Percentiles rank a stretch among this genome's conserved stretches.
Evolutionary conservation across 92 coral and sea anemone genomes (phyloP).

Genomic region (Blastomussa wellsi): DNA sequence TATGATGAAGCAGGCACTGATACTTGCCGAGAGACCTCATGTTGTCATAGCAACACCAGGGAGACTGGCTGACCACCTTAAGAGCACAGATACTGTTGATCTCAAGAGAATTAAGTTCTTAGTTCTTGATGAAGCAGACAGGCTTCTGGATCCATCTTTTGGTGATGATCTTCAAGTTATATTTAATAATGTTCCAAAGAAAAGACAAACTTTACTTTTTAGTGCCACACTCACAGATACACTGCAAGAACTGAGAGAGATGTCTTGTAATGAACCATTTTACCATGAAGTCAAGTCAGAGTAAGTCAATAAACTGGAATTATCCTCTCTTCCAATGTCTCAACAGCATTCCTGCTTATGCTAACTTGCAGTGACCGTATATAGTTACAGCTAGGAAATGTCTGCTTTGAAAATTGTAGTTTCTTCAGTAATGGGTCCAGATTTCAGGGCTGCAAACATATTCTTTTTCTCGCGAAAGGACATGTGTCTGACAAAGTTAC

Average conservation of each 20-base stretch:
- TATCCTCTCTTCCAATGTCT: no score
- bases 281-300: slow-evolving; percentile 86
- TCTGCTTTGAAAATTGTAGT: no score
- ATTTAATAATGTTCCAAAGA: slow-evolving; percentile 78
- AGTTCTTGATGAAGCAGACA: slow-evolving; percentile 95
- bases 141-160: slow-evolving; percentile 92
- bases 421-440: no score
- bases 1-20: slow-evolving; percentile 95
- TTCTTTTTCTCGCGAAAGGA: no score
- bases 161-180: slow-evolving; percentile 86
- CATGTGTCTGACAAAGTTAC: no score
- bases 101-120: slow-evolving; percentile 79
- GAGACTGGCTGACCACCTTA: slow-evolving; percentile 94
- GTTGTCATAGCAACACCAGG: slow-evolving; percentile 99
- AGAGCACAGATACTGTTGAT: slow-evolving; percentile 89
- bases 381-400: no score
- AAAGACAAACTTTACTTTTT: slow-evolving; percentile 92
- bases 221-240: slow-evolving; percentile 97
- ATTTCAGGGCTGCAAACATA: no score
- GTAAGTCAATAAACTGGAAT: slow-evolving; percentile 65
- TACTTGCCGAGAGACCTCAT: slow-evolving; percentile 88
- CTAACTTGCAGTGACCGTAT: no score
- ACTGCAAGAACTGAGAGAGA: slow-evolving; percentile 76
- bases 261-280: slow-evolving; percentile 85
- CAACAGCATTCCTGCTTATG: no score